Evolutionary conservation across 2,113 vertebrate genomes (phyloP).

Genomic region (Coreoperca whiteheadi): DNA sequence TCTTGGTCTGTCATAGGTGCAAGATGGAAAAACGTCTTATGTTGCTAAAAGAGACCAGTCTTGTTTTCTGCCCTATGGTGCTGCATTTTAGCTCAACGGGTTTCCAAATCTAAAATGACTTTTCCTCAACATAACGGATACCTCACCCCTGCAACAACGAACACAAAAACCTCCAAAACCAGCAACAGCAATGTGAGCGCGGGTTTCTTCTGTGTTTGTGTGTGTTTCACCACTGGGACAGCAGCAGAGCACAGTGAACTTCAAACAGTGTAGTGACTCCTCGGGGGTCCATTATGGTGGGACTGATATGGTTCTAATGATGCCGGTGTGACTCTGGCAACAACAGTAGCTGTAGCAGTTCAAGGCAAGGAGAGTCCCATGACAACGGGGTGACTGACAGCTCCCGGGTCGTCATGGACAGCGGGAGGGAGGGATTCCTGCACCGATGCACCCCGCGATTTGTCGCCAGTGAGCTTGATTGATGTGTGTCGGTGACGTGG

Average conservation of each 20-base stretch:
- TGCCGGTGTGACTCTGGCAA: slow-evolving; percentile 30
- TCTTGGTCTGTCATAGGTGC: not conserved
- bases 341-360: slow-evolving; percentile 43
- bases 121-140: not conserved
- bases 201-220: slow-evolving; percentile 1
- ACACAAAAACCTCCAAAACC: not conserved
- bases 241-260: slow-evolving; percentile 29
- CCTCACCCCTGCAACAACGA: not conserved
- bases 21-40: not conserved
- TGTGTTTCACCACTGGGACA: slow-evolving; percentile 11
- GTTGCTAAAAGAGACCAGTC: not conserved
- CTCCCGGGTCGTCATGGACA: slow-evolving; percentile 19
- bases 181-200: slow-evolving; percentile 8
- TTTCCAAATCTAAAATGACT: not conserved
- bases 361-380: slow-evolving; percentile 11
- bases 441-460: slow-evolving; percentile 30
- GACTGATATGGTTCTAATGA: slow-evolving; percentile 50
- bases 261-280: slow-evolving; percentile 49
- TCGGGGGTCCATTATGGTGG: slow-evolving; percentile 29
- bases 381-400: slow-evolving; percentile 52
- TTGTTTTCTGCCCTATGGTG: not conserved
- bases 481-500: slow-evolving; percentile 25
- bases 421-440: slow-evolving; percentile 37
- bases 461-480: slow-evolving; percentile 39
- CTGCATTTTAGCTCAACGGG: not conserved